Base-by-base conservation (phyloP, 1,140 invertebrate species). In the Zaprionus lachaisei region DNA sequence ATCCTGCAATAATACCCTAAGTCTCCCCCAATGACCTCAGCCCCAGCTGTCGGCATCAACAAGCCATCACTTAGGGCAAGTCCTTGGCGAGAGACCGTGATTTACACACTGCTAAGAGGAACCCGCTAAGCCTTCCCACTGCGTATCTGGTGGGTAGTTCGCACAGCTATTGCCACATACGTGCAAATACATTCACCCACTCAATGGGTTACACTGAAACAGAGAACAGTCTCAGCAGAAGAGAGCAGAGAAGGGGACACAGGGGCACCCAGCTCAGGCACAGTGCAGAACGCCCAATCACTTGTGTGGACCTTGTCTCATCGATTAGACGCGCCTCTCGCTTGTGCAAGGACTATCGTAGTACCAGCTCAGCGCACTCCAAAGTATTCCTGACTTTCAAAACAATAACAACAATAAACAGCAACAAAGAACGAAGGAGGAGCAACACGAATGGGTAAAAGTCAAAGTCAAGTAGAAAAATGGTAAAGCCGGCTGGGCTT, bases 131-230 rank as follows among this genome's bases (percentile, higher is more conserved):
- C 83, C 81, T 74, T 58, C n/a, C 15, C 5, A n/a, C 41, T 7
- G 15, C 6, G 15, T 47, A 47, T 47, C 57, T 81, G 79, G 64
- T 41, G 60, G 51, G 41, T 64, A 63, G 71, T 77, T 79, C 80
- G 77, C 80, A 77, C 74, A 79, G 72, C 84, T 79, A 89, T 87
- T 83, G 81, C 79, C 84, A 89, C 81, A 81, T 81, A 73, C 78
- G 81, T 78, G 79, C 84, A 89, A 85, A 81, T 75, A 73, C 78
- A 81, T 78, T 71, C 78, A 75, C 73, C 80, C 70, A 80, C 71
- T 75, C 77, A 89, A 87, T 64, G 81, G 77, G 84, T 72, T 68
- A 24, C 41, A 14, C 47, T 51, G 47, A 17, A 17, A 47, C n/a
- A 47, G 17, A 44, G 7, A 20, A 20, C 20, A 51, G 12, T 5